Evolutionary conservation across 2,797 vertebrate species (phyloP).

Genomic region (Brachymystax lenok): DNA sequence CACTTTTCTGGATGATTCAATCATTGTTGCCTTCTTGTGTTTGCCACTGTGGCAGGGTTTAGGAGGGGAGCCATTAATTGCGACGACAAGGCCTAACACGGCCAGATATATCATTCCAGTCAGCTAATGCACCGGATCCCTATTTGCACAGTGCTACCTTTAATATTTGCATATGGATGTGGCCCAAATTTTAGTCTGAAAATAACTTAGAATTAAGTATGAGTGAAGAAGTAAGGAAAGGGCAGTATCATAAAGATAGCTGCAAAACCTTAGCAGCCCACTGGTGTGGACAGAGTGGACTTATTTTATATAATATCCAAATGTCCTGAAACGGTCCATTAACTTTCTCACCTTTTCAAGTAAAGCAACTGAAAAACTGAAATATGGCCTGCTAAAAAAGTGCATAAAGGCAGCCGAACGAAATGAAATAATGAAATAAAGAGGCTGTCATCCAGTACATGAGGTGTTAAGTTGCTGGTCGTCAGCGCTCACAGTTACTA

Average conservation of each 20-base stretch:
- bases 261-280: neutral
- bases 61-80: neutral
- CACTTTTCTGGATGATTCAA: conserved; percentile 36
- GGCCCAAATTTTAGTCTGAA: conserved; percentile 11
- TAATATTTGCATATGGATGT: conserved; percentile 32
- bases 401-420: neutral
- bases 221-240: conserved; percentile 7
- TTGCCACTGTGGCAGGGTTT: conserved; percentile 10
- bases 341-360: neutral
- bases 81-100: neutral
- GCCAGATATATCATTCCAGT: neutral
- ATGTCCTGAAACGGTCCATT: neutral
- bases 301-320: neutral
- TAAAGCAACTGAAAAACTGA: neutral
- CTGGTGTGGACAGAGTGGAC: neutral
- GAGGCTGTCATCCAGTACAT: neutral
- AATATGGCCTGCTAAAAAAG: neutral
- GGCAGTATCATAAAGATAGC: neutral
- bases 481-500: conserved; percentile 2
- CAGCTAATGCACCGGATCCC: neutral
- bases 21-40: conserved; percentile 32
- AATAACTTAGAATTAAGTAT: conserved; percentile 6
- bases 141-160: conserved; percentile 5
- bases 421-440: neutral
- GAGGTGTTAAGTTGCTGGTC: conserved; percentile 15